These are phyloP conservation scores for Anarsia innoxiella DNA, from an alignment of 2,888 invertebrate genomes.

Conservation along the genomic window DNA sequence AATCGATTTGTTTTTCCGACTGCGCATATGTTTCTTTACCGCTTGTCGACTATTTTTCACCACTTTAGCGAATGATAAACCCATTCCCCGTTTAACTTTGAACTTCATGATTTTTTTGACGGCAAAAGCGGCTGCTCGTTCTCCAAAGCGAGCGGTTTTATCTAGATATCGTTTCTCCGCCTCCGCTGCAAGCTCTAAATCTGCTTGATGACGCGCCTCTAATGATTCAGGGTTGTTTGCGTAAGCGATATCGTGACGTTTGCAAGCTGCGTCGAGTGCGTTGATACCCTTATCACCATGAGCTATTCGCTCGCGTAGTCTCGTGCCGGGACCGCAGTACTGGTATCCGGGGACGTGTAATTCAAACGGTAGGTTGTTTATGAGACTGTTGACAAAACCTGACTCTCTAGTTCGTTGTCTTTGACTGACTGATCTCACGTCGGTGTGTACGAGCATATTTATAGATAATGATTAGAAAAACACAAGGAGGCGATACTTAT, in stretches of 20 bases:
- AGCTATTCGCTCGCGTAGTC: conserved; percentile 25
- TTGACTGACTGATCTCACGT: too few relatives aligned
- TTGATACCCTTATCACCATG: conserved; percentile 33
- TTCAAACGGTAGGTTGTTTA: conserved; percentile 19
- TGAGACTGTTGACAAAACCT: conserved; percentile 15
- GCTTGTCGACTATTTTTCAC: background rate
- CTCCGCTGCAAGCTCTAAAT: conserved; percentile 26
- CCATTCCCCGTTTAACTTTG: background rate
- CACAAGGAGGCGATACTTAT: too few relatives aligned
- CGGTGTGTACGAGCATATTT: too few relatives aligned
- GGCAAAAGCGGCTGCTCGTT: background rate
- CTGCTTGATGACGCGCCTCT: conserved; percentile 30
- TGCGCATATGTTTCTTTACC: background rate
- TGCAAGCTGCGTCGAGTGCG: conserved; percentile 20
- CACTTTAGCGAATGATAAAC: background rate
- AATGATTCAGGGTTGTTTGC: conserved; percentile 13
- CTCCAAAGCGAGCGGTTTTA: background rate
- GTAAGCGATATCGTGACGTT: conserved; percentile 22
- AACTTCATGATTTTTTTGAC: background rate
- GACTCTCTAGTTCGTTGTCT: too few relatives aligned
- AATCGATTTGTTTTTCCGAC: background rate
- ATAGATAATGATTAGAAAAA: too few relatives aligned
- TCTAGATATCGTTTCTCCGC: conserved; percentile 1
- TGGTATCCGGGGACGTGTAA: conserved; percentile 26
- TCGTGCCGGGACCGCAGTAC: conserved; percentile 26